These are phyloP conservation scores for Azorinus chamasolen DNA, from an alignment of 2,888 invertebrate species.

Conservation along the genomic window DNA sequence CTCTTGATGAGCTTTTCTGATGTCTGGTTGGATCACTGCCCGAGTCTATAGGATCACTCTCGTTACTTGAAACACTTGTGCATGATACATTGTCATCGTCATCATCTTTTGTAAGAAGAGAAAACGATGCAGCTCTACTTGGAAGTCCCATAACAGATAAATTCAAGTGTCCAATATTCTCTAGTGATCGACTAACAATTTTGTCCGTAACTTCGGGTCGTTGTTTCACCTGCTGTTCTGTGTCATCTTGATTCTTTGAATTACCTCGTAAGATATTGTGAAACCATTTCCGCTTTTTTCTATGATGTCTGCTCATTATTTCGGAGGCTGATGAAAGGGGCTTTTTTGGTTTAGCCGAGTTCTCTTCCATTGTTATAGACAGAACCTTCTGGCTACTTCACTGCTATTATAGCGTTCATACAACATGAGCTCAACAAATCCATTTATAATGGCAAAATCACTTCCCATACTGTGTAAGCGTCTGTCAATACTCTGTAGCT, in stretches of 20 bases:
- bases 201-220: constrained; percentile 10
- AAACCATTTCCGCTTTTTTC: constrained; percentile 64
- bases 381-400: too few species aligned
- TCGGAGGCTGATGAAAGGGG: constrained; percentile 70
- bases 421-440: too few species aligned
- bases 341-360: constrained; percentile 21
- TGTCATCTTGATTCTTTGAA: constrained; percentile 8
- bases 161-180: constrained; percentile 51
- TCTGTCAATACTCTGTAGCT: too few species aligned
- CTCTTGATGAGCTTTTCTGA: constrained; percentile 4
- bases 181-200: constrained; percentile 44
- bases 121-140: constrained; percentile 18
- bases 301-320: constrained; percentile 70
- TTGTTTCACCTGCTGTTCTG: background rate
- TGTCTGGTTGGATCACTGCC: background rate
- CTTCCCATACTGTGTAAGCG: too few species aligned
- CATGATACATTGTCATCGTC: constrained; percentile 45
- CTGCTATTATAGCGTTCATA: too few species aligned
- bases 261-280: constrained; percentile 35
- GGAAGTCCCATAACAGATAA: constrained; percentile 36
- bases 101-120: constrained; percentile 10
- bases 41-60: constrained; percentile 49
- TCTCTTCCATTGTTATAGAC: too few species aligned
- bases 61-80: constrained; percentile 52
- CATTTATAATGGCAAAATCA: too few species aligned